Evolutionary conservation across 2,888 invertebrate species (phyloP).

Genomic region (Osmoderma eremita): DNA sequence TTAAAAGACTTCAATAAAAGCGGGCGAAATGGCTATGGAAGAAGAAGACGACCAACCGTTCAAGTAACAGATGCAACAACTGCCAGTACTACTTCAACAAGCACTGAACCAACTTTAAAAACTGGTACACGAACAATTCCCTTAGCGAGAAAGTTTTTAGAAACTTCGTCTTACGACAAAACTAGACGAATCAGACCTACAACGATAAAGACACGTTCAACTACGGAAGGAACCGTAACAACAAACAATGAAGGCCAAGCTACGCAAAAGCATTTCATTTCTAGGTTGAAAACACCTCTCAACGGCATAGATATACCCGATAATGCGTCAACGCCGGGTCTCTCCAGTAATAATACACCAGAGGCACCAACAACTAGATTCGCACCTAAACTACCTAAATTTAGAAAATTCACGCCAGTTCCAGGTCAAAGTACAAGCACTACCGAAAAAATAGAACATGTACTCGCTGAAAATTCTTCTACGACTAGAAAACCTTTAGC

Average conservation of each 20-base stretch:
- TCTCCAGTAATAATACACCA: not conserved
- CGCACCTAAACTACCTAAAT: conserved; percentile 14
- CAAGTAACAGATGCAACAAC: conserved; percentile 37
- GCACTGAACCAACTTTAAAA: conserved; percentile 39
- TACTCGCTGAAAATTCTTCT: conserved; percentile 16
- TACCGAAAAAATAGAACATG: not conserved
- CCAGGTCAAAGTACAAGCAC: conserved; percentile 15
- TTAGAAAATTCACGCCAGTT: conserved; percentile 21
- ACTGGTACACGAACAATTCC: conserved; percentile 47
- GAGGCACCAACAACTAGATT: conserved; percentile 1
- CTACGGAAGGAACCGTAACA: conserved; percentile 16
- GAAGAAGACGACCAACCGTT: conserved; percentile 34
- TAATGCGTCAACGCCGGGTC: not conserved
- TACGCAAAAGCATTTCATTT: conserved; percentile 20
- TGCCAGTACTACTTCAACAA: conserved; percentile 26
- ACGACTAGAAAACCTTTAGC: conserved; percentile 6
- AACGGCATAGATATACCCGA: not conserved
- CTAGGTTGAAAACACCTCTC: conserved; percentile 5
- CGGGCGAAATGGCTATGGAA: conserved; percentile 22
- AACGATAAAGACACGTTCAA: conserved; percentile 12
- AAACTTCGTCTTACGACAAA: conserved; percentile 38
- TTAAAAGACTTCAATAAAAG: conserved; percentile 30
- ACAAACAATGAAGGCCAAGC: conserved; percentile 27
- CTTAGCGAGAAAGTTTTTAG: conserved; percentile 46
- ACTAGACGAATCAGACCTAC: conserved; percentile 33